Base-by-base conservation (phyloP, 2,888 invertebrate species). In the Ennomos erosarius region DNA sequence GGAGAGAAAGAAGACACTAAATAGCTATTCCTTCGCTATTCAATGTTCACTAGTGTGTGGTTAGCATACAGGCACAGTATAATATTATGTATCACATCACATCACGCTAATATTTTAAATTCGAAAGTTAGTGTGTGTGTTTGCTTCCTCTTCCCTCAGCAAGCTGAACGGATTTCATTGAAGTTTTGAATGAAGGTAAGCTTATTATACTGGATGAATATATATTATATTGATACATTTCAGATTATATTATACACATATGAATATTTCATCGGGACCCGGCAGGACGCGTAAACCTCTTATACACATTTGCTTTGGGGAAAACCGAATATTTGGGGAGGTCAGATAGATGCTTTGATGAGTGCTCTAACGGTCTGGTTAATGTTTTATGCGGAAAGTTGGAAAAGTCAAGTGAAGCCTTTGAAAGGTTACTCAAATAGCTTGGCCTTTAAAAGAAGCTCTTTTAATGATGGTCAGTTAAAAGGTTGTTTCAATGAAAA, bases 251-350 rank as follows among this genome's bases (percentile, higher is more conserved):
- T n/a, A n/a, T n/a, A n/a, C n/a, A 55, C 57, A 52, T 51, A 60
- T 58, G 58, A 58, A 58, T 58, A 58, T 58, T 58, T 58, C 58
- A 58, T 58, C 44, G 38, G 9, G 26, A 44, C 38, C 53, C 45
- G 13, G 12, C 51, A 33, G 58, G 48, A n/a, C 57, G 52, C 54
- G 59, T 64, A 67, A 64, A 65, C 67, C 65, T 67, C 63, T 63
- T 64, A 65, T 57, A 63, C 52, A 60, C 61, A 66, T 69, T 67
- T 68, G 66, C 68, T 60, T 65, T 62, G 55, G 58, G 65, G 58
- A 61, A 59, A 65, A 57, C 52, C 62, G 51, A 59, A 67, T 55
- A 65, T 57, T 44, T 51, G 56, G 56, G 59, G 64, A 38, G 64
- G 62, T 66, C 64, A 66, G 46, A 59, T 51, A 47, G 55, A 64